A percentile compares a stretch with the other conserved stretches of the same genome.
Evolutionary conservation across 2,113 vertebrate species (phyloP).

Genomic region (Daubentonia madagascariensis): DNA sequence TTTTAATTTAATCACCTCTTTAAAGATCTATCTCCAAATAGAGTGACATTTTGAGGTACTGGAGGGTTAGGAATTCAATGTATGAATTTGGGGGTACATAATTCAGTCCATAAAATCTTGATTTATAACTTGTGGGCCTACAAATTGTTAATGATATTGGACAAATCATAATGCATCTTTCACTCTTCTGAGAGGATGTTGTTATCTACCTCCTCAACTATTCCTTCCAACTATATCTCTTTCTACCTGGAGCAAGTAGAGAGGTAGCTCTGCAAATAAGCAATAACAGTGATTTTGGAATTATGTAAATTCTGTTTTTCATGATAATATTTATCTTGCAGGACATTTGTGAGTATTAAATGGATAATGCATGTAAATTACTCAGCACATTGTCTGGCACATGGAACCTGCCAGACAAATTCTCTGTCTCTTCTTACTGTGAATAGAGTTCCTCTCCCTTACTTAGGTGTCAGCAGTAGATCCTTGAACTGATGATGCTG

Average conservation of each 20-base stretch:
- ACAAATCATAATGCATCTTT: background rate
- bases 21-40: background rate
- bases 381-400: background rate
- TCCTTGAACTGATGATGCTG: too few relatives aligned
- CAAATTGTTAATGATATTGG: background rate
- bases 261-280: background rate
- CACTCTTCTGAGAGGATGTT: background rate
- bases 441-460: background rate
- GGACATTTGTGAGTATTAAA: background rate
- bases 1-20: background rate
- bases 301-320: background rate
- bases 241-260: background rate
- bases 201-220: background rate
- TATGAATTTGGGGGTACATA: background rate
- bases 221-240: background rate
- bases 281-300: background rate
- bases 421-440: background rate
- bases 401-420: background rate
- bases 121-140: background rate
- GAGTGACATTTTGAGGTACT: background rate
- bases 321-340: background rate
- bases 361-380: background rate
- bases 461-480: background rate
- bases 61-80: accelerated
- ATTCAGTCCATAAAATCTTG: background rate